Evolutionary conservation across 2,113 vertebrate genomes (phyloP).

Genomic region (Cisticola juncidis): DNA sequence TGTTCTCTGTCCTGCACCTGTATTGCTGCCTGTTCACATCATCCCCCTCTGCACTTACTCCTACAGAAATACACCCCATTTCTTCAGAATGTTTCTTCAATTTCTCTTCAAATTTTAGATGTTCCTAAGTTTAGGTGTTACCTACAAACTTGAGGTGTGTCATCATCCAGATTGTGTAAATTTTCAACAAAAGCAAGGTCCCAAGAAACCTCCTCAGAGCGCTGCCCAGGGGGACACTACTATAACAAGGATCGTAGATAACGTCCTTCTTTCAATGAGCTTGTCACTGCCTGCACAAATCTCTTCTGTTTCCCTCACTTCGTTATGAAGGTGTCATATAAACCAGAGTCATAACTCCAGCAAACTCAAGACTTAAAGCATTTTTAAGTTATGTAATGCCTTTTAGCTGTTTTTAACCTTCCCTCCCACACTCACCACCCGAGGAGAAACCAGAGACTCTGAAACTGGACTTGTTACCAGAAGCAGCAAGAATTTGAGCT

Average conservation of each 20-base stretch:
- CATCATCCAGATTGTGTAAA: background rate
- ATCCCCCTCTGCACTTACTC: background rate
- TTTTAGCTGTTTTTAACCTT: background rate
- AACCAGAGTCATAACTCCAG: background rate
- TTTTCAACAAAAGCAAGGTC: background rate
- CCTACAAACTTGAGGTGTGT: background rate
- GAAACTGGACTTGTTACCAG: background rate
- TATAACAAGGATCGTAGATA: background rate
- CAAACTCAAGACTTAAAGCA: background rate
- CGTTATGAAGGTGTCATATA: background rate
- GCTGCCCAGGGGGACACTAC: background rate
- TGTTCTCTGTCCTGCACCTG: background rate
- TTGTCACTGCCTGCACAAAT: background rate
- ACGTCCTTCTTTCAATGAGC: rapidly evolving
- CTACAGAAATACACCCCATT: background rate
- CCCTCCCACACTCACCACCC: background rate
- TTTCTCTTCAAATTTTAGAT: background rate
- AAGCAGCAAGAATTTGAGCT: background rate
- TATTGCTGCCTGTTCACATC: background rate
- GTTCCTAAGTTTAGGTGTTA: background rate
- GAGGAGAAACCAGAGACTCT: background rate
- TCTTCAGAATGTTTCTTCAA: background rate
- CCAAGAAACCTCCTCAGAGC: background rate
- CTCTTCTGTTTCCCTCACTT: background rate
- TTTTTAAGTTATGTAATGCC: background rate